Base-by-base conservation (phyloP, 1,140 invertebrate genomes). In the Anadara kagoshimensis region DNA sequence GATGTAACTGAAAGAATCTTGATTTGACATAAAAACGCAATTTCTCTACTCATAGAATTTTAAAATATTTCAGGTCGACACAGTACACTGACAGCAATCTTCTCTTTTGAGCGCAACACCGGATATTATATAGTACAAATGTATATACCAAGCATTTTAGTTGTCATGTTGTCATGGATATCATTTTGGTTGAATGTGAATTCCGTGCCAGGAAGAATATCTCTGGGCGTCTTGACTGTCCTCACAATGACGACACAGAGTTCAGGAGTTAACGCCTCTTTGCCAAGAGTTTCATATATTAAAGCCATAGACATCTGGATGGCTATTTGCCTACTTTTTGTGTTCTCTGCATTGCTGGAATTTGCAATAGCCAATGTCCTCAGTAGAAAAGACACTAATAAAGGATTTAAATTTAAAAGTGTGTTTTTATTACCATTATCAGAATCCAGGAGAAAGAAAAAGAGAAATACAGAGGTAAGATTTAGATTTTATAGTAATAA, bases 101-200 rank as follows among this genome's bases (percentile, higher is more conserved):
- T 98, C 89, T 95, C 95, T 87, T 91, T 98, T 4, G 94, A 95
- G 82, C 91, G 97, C 12, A 94, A 97, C 84, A 96, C 95, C 1
- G 96, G 96, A 49, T 98, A 97, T 87, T 98, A 98, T 89, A 91
- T 98, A 3, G 95, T 96, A 75, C 94, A 96, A 90, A 95, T 97
- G 18, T 98, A 98, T 89, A 93, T 97, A 41, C 97, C 97, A 0
- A 97, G 96, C 85, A 95, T 96, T 56, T 91, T 98, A 47, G 96
- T 98, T 73, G 97, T 98, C 0, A 94, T 98, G 0, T 90, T 98
- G 0, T 97, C 96, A 0, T 99, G 96, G 96, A 96, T 98, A 0
- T 96, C 71, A 18, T 79, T 81, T 54, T 82, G 83, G 83, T 69
- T 84, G 26, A 78, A 80, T 63, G 69, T 75, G 47, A 76, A 79